Base-by-base conservation (phyloP, 2,113 vertebrate species). In the Plestiodon gilberti region DNA sequence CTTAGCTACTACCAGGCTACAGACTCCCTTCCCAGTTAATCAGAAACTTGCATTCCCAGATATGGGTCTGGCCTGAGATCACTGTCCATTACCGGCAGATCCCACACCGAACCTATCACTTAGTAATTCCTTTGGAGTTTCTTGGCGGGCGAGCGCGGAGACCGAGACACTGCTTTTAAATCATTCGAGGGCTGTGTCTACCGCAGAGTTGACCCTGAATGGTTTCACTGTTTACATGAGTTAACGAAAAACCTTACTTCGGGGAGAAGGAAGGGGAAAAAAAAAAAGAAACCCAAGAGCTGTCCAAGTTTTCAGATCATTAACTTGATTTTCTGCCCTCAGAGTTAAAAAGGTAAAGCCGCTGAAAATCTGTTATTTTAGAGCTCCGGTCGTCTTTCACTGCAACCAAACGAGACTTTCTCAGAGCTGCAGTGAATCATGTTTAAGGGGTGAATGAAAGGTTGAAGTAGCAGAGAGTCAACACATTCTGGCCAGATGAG, bases 81-180 rank as follows among this genome's bases (percentile, higher is more conserved):
- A 17, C 10, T 57, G 55, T 57, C 55, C 55, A 57, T 57, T 23
- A 48, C 4, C 43, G 65, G 0, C 3, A 2, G 77, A 8, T 0
- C 0, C 65, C 11, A 0, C 0, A 0, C 43, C 43, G 8, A 48
- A 48, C 43, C 8, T 48, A 48, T 48, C 43, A 48, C 43, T 48
- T 0, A 0, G 23, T 0, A 0, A 17, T 59, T 3, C 0, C 1
- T 0, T 1, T 0, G 0, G 6, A 30, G 40, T 61, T 6, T 70
- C 77, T 1, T 0, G 52, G 81, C 22, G 0, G 0, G 0, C 9
- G 40, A 22, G n/a, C 52, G 22, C 3, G 0, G 0, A 22, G 4
- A 48, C 8, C 43, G 28, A 33, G 43, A 22, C 7, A 13, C 22
- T 65, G 20, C 8, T 78, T 4, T 57, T 35, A 28, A n/a, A 84